Base-by-base conservation (phyloP, 2,888 invertebrate species). In the Euspilapteryx auroguttella region DNA sequence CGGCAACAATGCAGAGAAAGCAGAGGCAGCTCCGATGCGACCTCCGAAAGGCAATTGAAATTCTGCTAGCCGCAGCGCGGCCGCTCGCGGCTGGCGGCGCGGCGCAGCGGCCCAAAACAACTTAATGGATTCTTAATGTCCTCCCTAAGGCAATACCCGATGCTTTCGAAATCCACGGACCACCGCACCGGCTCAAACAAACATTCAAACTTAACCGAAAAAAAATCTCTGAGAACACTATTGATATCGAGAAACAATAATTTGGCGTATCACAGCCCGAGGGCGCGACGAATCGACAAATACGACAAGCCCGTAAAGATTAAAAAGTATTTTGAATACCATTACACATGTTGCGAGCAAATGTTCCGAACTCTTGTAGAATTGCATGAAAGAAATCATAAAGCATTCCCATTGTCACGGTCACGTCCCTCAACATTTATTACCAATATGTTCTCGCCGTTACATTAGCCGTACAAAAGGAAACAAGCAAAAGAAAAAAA, bases 391-490 rank as follows among this genome's bases (percentile, higher is more conserved):
- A 17, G 17, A 17, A 17, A 8, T 8, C 17, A 17, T 17, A 17
- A 17, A 17, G 5, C 40, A 42, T 43, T 41, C 48, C 61, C 57
- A 62, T 68, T 66, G 64, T 68, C 56, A 66, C 44, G 58, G 64
- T 66, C 73, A 69, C 65, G 65, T 57, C 53, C 42, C 34, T 48
- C 42, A 41, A 36, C 32, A 29, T 12, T 52, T 50, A 65, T 65
- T 63, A 65, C 54, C 54, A 45, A 63, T 58, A 56, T 25, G 25
- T 27, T 28, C 55, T 55, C 47, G 15, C 15, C 47, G 54, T 54
- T 49, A 49, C 57, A 61, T 63, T 62, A 58, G 51, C 49, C 47
- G 47, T 45, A 55, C 56, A 59, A 61, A 58, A 54, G 49, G 48
- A 54, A 31, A 33, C 31, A 31, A 25, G 14, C 14, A n/a, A 10